Percentiles rank a stretch among this genome's conserved stretches.
These are phyloP conservation scores for Ctena decussata DNA, from an alignment of 2,888 invertebrate genomes.

Conservation along the genomic window DNA sequence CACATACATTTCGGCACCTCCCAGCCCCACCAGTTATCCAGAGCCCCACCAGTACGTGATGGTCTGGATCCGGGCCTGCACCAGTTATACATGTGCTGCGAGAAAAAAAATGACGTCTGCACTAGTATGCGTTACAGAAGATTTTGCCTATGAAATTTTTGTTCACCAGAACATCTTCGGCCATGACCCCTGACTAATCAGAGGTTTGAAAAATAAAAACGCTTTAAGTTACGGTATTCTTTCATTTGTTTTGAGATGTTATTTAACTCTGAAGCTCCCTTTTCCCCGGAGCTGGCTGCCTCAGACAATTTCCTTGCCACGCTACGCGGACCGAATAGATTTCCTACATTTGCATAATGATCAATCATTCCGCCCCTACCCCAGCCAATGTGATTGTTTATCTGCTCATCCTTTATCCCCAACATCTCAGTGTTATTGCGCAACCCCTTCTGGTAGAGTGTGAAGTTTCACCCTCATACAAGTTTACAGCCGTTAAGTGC, in stretches of 20 bases:
- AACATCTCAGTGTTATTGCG: neutral
- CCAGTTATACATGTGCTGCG: too few relatives aligned
- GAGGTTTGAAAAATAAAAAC: neutral
- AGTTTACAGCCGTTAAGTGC: neutral
- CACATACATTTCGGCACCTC: too few relatives aligned
- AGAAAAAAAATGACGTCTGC: too few relatives aligned
- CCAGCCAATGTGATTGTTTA: neutral
- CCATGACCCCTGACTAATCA: too few relatives aligned
- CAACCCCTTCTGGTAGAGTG: constrained; percentile 2
- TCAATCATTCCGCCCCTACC: too few relatives aligned
- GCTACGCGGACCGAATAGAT: neutral
- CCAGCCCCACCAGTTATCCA: too few relatives aligned
- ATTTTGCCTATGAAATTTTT: too few relatives aligned
- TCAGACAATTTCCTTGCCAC: neutral
- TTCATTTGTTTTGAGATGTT: neutral
- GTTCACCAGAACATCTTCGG: too few relatives aligned
- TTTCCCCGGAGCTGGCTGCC: neutral
- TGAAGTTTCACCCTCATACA: neutral
- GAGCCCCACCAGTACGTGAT: too few relatives aligned
- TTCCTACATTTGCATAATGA: neutral
- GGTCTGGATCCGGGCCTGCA: too few relatives aligned
- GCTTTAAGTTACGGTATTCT: neutral
- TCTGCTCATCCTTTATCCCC: neutral
- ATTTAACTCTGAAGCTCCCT: neutral
- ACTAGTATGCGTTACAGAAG: too few relatives aligned